phyloP scores from a whole-genome alignment of 1,140 invertebrate species.

The Euwallacea fornicatus region DNA sequence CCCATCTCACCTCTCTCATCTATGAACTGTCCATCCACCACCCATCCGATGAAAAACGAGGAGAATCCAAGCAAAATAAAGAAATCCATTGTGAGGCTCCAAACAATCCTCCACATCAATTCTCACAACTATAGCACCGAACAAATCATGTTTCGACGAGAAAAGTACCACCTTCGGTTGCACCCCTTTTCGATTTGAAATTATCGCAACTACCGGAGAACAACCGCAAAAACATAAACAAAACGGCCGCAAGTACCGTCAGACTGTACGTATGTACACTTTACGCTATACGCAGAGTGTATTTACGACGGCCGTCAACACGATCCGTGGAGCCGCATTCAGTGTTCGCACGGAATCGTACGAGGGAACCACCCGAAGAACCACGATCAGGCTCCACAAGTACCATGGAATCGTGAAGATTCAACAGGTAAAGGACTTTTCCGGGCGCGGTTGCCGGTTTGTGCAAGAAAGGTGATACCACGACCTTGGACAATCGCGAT shows the following conservation, averaged over 20 bases:
- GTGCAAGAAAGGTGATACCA: not conserved
- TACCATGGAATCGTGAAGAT: not conserved
- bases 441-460: not conserved
- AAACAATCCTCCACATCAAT: not conserved
- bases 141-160: no score
- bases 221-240: not conserved
- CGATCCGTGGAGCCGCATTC: not conserved
- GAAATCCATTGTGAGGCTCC: conserved; percentile 3
- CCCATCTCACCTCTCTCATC: conserved; percentile 6
- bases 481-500: no score
- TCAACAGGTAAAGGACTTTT: conserved; percentile 5
- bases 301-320: not conserved
- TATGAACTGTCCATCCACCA: not conserved
- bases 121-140: not conserved
- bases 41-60: not conserved
- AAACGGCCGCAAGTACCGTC: not conserved
- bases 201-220: not conserved
- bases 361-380: conserved; percentile 4
- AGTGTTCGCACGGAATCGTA: not conserved
- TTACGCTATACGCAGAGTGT: not conserved
- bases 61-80: not conserved
- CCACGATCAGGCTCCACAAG: conserved; percentile 1
- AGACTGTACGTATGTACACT: conserved; percentile 3
- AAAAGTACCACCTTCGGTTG: not conserved
- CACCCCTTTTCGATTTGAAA: not conserved